Conservation (phyloP, 2,888 invertebrate species). For the Silvanus unidentatus region DNA sequence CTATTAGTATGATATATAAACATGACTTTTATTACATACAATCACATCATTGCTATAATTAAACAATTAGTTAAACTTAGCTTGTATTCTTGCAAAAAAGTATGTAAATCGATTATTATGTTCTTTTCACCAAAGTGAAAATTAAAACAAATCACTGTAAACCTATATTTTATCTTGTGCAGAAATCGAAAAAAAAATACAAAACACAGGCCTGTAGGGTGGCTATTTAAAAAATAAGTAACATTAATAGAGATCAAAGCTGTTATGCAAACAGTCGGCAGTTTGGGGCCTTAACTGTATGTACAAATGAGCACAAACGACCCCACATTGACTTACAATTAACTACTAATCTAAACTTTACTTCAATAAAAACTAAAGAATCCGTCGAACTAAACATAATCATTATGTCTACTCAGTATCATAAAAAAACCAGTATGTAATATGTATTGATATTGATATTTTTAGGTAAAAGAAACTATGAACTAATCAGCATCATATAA, state of each 20-base stretch:
- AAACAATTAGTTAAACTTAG: slow-evolving; percentile 35
- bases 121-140: not conserved
- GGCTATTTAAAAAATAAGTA: slow-evolving; percentile 28
- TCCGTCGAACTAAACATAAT: too few species aligned
- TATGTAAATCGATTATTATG: not conserved
- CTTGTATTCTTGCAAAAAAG: slow-evolving; percentile 9
- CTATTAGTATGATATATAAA: slow-evolving; percentile 44
- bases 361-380: slow-evolving; percentile 2
- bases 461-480: too few species aligned
- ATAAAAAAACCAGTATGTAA: too few species aligned
- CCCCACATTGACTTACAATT: slow-evolving; percentile 27
- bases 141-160: not conserved
- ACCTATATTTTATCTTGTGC: not conserved
- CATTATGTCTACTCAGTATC: too few species aligned
- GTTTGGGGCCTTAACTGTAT: slow-evolving; percentile 33
- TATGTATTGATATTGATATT: too few species aligned
- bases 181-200: not conserved
- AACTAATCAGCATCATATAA: too few species aligned
- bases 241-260: slow-evolving; percentile 39
- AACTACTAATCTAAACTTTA: slow-evolving; percentile 22
- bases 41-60: slow-evolving; percentile 44
- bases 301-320: slow-evolving; percentile 31
- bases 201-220: slow-evolving; percentile 15
- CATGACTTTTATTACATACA: slow-evolving; percentile 45
- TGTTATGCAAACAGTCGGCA: slow-evolving; percentile 34